Evolutionary conservation across 2,888 invertebrate genomes (phyloP).

Genomic region (Amphipyra berbera): DNA sequence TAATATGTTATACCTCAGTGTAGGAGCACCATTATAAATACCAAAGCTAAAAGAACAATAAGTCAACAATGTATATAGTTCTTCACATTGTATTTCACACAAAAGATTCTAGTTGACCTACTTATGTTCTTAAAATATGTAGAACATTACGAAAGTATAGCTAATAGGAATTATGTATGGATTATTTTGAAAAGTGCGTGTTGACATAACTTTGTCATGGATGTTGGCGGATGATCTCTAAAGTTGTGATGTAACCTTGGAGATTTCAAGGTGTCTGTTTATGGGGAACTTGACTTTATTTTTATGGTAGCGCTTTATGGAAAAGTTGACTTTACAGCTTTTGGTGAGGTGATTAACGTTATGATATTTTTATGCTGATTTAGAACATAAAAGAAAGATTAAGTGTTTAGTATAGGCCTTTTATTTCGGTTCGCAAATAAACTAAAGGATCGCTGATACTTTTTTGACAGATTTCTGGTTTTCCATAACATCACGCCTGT

Average conservation of each 20-base stretch:
- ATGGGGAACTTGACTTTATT: slow-evolving; percentile 10
- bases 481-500: too few species aligned
- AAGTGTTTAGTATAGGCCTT: too few species aligned
- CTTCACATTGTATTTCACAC: slow-evolving; percentile 63
- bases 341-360: too few species aligned
- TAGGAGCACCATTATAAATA: not conserved
- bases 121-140: slow-evolving; percentile 53
- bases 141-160: slow-evolving; percentile 59
- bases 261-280: slow-evolving; percentile 19
- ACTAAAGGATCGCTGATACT: too few species aligned
- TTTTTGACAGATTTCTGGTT: too few species aligned
- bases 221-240: slow-evolving; percentile 7
- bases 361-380: too few species aligned
- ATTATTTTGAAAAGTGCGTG: slow-evolving; percentile 5
- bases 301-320: not conserved
- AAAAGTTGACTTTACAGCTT: too few species aligned
- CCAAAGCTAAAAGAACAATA: slow-evolving; percentile 42
- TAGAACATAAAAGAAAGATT: too few species aligned
- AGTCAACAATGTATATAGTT: slow-evolving; percentile 14
- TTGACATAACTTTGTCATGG: slow-evolving; percentile 12
- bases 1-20: too few species aligned
- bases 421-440: too few species aligned
- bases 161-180: slow-evolving; percentile 48
- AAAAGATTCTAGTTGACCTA: slow-evolving; percentile 71
- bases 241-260: slow-evolving; percentile 13